Conservation (phyloP, 2,888 invertebrate genomes). For the Oegoconia quadripuncta region DNA sequence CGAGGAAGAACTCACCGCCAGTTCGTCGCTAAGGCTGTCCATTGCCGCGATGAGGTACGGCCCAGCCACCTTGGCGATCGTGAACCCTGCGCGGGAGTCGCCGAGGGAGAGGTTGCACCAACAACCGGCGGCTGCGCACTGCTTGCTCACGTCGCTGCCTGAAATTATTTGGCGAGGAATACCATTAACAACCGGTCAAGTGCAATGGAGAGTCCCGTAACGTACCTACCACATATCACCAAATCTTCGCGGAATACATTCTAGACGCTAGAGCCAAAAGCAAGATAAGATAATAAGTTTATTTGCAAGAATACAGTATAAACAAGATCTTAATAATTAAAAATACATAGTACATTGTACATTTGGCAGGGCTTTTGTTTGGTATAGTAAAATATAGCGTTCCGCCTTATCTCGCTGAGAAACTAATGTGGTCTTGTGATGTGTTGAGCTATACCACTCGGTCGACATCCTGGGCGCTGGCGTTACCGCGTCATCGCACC, state of each 20-base stretch:
- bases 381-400: too few species aligned
- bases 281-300: too few species aligned
- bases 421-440: too few species aligned
- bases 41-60: slow-evolving; percentile 44
- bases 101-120: slow-evolving; percentile 64
- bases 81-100: slow-evolving; percentile 40
- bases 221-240: background rate
- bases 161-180: slow-evolving; percentile 16
- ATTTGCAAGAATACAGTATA: too few species aligned
- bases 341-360: too few species aligned
- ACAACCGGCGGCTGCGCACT: slow-evolving; percentile 55
- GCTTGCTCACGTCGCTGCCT: slow-evolving; percentile 42
- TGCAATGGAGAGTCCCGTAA: background rate
- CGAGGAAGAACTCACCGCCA: slow-evolving; percentile 19
- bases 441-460: too few species aligned
- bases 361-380: too few species aligned
- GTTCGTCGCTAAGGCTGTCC: slow-evolving; percentile 22
- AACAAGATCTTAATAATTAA: too few species aligned
- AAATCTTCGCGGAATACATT: background rate
- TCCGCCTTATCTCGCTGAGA: too few species aligned
- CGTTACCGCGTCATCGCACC: too few species aligned
- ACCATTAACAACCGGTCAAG: background rate
- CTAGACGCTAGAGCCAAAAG: background rate
- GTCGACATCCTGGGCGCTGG: too few species aligned
- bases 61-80: slow-evolving; percentile 47